phyloP scores from a whole-genome alignment of 1,140 invertebrate species.

The Euwallacea fornicatus region DNA sequence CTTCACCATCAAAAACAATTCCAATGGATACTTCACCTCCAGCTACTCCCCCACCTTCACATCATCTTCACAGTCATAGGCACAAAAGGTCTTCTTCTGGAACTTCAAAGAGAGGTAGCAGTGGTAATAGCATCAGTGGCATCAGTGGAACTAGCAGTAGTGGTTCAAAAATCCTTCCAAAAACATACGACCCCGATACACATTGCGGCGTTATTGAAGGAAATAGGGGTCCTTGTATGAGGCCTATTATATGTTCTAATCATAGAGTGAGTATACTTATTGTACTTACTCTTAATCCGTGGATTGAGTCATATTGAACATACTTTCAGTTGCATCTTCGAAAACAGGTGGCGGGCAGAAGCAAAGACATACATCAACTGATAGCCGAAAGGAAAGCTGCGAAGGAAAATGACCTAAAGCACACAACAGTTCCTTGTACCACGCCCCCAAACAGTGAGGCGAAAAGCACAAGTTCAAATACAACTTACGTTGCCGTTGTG shows the following conservation, averaged over 20 bases:
- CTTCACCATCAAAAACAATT: slow-evolving; percentile 9
- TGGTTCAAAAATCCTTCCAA: slow-evolving; percentile 34
- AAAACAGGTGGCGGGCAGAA: slow-evolving; percentile 43
- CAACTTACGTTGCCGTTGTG: slow-evolving; percentile 38
- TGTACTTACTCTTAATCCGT: neutral
- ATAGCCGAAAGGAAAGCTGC: slow-evolving; percentile 43
- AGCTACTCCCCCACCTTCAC: slow-evolving; percentile 12
- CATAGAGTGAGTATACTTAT: slow-evolving; percentile 44
- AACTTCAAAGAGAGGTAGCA: slow-evolving; percentile 18
- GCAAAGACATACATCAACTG: slow-evolving; percentile 45
- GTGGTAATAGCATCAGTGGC: slow-evolving; percentile 16
- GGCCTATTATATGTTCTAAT: slow-evolving; percentile 48
- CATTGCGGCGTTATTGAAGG: slow-evolving; percentile 48
- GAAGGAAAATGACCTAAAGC: slow-evolving; percentile 44
- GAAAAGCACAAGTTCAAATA: slow-evolving; percentile 36
- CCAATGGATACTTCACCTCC: slow-evolving; percentile 27
- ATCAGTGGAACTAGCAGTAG: slow-evolving; percentile 31
- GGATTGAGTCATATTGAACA: neutral
- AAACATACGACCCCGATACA: slow-evolving; percentile 45
- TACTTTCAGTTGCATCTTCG: slow-evolving; percentile 43
- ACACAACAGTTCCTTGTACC: slow-evolving; percentile 20
- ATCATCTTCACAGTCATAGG: slow-evolving; percentile 24
- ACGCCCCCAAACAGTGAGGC: slow-evolving; percentile 40
- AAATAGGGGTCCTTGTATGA: slow-evolving; percentile 44
- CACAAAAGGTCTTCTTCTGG: slow-evolving; percentile 27